Base-by-base conservation (phyloP, 2,888 invertebrate species). In the Abscondita cerata region DNA sequence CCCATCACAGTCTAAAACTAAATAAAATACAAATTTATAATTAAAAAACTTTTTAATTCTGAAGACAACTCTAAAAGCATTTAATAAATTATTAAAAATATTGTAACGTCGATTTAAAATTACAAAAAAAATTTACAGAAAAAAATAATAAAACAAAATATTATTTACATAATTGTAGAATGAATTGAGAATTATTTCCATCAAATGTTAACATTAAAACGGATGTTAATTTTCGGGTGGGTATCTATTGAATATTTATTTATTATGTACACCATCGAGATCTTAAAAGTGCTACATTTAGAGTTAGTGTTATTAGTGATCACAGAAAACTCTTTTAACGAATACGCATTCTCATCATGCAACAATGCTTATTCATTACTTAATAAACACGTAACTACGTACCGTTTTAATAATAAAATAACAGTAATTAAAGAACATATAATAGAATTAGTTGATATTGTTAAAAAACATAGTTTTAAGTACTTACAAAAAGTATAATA, bases 191-290 rank as follows among this genome's bases (percentile, higher is more conserved):
- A 56, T 41, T 52, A 52, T 53, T 54, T 59, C 68, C 59, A 67
- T 61, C 59, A 53, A n/a, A 66, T 67, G 61, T 64, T 25, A 69
- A 75, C 74, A 74, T 73, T 70, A 67, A 75, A 70, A 73, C 64
- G 69, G 68, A 71, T 72, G 66, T 70, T 70, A 70, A 67, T 71
- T 70, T 67, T 64, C 62, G 67, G 15, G 13, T 66, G 68, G 71
- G 70, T 70, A 63, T 61, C 61, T 68, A 73, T 70, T 68, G 69
- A 66, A 72, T 69, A 71, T 61, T n/a, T 68, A 67, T 70, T 65
- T 65, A 65, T 68, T 71, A 74, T 73, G 67, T 73, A 75, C 73
- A 70, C 73, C 72, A 73, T 72, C 70, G 70, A 75, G 73, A 73
- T 72, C 68, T 71, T 70, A 67, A 67, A 67, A 72, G 74, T 74